Conservation (phyloP, 2,888 invertebrate species). For the Carterocephalus palaemon region DNA sequence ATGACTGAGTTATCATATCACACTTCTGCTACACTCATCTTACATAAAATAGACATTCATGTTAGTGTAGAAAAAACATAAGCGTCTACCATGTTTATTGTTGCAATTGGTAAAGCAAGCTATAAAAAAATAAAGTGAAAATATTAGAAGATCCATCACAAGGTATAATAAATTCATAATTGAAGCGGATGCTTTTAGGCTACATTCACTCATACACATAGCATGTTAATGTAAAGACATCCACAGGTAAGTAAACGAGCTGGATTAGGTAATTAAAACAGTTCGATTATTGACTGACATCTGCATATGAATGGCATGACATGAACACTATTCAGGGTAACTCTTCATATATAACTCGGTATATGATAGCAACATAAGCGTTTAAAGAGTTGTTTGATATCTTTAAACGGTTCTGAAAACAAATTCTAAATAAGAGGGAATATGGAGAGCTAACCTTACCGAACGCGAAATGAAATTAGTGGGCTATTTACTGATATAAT, state of each 20-base stretch:
- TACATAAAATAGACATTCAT: not conserved
- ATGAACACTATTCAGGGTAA: not conserved
- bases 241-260: conserved; percentile 29
- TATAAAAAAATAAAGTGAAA: not conserved
- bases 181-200: conserved; percentile 1
- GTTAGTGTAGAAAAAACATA: too few relatives aligned
- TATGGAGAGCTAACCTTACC: too few relatives aligned
- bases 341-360: not conserved
- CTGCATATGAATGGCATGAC: conserved; percentile 14
- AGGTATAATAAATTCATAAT: not conserved
- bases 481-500: too few relatives aligned
- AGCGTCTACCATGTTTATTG: too few relatives aligned
- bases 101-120: too few relatives aligned
- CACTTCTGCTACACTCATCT: not conserved
- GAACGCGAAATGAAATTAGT: too few relatives aligned
- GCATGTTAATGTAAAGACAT: conserved; percentile 14
- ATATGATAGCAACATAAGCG: not conserved
- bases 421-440: conserved; percentile 1
- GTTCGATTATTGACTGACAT: conserved; percentile 19
- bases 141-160: conserved; percentile 6
- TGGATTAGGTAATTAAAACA: conserved; percentile 6
- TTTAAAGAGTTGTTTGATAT: not conserved
- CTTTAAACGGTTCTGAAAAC: not conserved
- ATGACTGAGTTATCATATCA: too few relatives aligned
- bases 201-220: conserved; percentile 11